Conservation (phyloP, 92 coral and sea anemone genomes). For the Metridium senile region DNA sequence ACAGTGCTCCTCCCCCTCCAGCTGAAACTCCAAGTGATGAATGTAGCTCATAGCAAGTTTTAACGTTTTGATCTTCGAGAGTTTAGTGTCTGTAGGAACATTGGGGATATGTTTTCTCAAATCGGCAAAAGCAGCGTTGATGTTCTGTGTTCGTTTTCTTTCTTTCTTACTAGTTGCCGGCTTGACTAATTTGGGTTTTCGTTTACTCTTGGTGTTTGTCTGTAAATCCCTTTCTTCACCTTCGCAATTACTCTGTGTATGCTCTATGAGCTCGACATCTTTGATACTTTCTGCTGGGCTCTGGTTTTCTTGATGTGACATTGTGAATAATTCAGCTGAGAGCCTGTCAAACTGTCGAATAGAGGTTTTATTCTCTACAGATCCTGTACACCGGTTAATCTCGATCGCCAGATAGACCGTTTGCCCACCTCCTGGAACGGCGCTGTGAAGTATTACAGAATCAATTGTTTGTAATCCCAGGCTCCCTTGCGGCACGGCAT, state of each 20-base stretch:
- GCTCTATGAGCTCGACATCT: constrained; percentile 10
- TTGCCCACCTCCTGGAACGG: constrained; percentile 23
- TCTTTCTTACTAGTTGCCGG: constrained; percentile 86
- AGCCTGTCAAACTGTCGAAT: constrained; percentile 50
- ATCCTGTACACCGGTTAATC: constrained; percentile 11
- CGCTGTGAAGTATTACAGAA: not conserved
- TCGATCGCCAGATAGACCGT: constrained; percentile 22
- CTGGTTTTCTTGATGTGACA: constrained; percentile 50
- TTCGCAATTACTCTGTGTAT: constrained; percentile 18
- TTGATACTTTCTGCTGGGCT: constrained; percentile 18
- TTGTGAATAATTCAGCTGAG: constrained; percentile 29
- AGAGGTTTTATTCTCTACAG: constrained; percentile 38
- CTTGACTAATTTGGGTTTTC: constrained; percentile 57
- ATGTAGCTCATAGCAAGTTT: constrained; percentile 98
- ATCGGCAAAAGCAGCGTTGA: constrained; percentile 97
- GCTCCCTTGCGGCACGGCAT: constrained; percentile 23
- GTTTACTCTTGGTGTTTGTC: constrained; percentile 44
- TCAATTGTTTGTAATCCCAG: constrained; percentile 24
- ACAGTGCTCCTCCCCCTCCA: constrained; percentile 61
- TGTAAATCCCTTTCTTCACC: constrained; percentile 30
- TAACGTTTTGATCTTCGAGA: constrained; percentile 97
- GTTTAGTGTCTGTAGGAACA: constrained; percentile 98
- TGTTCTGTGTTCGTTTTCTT: constrained; percentile 90
- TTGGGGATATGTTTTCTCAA: constrained; percentile 96
- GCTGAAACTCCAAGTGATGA: constrained; percentile 90